Conservation (phyloP, 2,113 vertebrate genomes). For the Cephalopterus ornatus region DNA sequence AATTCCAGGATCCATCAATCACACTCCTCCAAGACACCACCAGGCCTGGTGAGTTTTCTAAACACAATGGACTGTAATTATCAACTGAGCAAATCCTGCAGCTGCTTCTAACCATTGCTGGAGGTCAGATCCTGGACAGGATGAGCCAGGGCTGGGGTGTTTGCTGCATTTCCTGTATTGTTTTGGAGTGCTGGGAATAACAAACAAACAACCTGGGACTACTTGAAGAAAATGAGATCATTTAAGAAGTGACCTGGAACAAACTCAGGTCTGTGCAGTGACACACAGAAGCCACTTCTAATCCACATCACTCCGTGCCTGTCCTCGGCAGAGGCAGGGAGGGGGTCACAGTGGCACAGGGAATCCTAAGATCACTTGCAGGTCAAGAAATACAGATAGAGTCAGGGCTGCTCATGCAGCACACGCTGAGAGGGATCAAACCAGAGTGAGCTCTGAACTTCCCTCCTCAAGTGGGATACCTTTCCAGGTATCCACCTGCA, state of each 20-base stretch:
- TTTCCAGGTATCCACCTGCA: background rate
- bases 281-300: background rate
- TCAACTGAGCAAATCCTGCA: background rate
- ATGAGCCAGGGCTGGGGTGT: background rate
- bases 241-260: rapidly evolving
- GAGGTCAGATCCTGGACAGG: background rate
- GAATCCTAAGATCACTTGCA: background rate
- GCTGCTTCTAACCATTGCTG: background rate
- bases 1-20: background rate
- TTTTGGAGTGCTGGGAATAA: background rate
- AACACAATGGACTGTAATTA: background rate
- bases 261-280: background rate
- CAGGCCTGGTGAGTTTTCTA: background rate
- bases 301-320: rapidly evolving
- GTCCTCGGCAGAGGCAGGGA: background rate
- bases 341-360: background rate
- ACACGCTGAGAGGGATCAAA: background rate
- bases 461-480: background rate
- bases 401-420: background rate
- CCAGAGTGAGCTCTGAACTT: background rate
- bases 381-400: background rate
- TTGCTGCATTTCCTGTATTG: background rate
- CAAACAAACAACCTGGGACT: background rate
- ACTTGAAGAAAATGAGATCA: background rate
- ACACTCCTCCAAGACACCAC: background rate